Percentiles rank a stretch among this genome's conserved stretches.
These are phyloP conservation scores for Choloepus didactylus DNA, from an alignment of 2,797 vertebrate species.

Conservation along the genomic window DNA sequence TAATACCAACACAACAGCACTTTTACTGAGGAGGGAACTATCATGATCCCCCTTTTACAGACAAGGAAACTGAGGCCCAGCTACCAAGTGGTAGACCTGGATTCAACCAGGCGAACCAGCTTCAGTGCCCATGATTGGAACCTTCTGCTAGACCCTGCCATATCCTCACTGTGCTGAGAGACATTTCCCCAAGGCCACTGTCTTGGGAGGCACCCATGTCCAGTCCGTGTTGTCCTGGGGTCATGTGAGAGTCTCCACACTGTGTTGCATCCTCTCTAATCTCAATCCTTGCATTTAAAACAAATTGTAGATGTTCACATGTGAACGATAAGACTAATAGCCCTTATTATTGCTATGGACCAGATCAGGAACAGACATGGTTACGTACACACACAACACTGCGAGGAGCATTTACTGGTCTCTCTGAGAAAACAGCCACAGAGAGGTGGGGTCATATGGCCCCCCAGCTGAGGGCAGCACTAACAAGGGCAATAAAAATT, in stretches of 20 bases:
- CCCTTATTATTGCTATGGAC: not conserved
- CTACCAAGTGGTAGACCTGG: not conserved
- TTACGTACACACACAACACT: not conserved
- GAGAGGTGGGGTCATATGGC: not conserved
- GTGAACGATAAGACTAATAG: not conserved
- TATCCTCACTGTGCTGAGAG: too few species aligned
- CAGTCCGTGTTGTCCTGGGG: not conserved
- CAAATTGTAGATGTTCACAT: not conserved
- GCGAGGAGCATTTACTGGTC: not conserved
- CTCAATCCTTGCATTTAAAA: not conserved
- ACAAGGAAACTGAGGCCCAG: not conserved
- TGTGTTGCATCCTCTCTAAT: not conserved
- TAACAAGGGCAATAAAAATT: conserved; percentile 32
- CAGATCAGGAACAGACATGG: not conserved
- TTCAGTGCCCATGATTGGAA: not conserved
- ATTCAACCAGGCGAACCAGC: not conserved
- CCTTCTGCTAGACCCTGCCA: not conserved
- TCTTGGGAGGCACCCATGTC: not conserved
- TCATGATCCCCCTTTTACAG: not conserved
- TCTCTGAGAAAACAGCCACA: not conserved
- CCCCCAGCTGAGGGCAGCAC: not conserved
- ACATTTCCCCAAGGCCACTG: not conserved
- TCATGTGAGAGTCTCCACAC: not conserved
- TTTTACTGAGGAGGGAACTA: not conserved
- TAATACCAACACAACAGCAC: not conserved